A percentile compares a stretch with the other conserved stretches of the same genome.
phyloP scores from a whole-genome alignment of 2,888 invertebrate species.

The Homarus gammarus region DNA sequence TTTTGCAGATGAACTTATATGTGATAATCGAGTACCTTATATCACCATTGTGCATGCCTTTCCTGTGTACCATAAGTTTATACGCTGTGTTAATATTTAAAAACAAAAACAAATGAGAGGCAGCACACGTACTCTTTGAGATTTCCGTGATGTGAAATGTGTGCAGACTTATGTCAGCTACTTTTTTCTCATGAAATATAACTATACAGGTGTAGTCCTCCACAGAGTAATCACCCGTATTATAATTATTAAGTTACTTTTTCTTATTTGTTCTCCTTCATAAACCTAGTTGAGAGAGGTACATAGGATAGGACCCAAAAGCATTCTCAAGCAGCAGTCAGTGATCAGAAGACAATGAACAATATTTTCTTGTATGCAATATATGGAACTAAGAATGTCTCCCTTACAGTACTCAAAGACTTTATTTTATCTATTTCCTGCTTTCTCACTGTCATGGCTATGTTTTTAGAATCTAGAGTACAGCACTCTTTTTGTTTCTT shows the following conservation, averaged over 20 bases:
- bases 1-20: conserved; percentile 41
- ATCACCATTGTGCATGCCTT: conserved; percentile 61
- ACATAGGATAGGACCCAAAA: conserved; percentile 27
- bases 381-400: no score
- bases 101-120: conserved; percentile 12
- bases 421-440: no score
- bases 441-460: no score
- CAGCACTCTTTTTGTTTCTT: background rate
- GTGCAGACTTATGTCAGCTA: conserved; percentile 4
- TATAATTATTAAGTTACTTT: background rate
- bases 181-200: conserved; percentile 15
- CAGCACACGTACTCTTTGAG: conserved; percentile 42
- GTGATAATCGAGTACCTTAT: conserved; percentile 68
- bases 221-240: background rate
- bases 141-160: background rate
- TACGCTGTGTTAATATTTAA: conserved; percentile 7
- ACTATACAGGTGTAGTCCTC: background rate
- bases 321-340: conserved; percentile 40
- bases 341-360: conserved; percentile 4
- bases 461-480: no score
- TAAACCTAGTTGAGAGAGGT: background rate
- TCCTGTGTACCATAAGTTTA: conserved; percentile 26
- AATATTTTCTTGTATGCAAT: no score
- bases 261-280: background rate
- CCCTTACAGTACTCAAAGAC: no score